Evolutionary conservation across 2,888 invertebrate species (phyloP), one percentile per base, ranked within the genome.

Genomic region (Laspeyria flexula): DNA sequence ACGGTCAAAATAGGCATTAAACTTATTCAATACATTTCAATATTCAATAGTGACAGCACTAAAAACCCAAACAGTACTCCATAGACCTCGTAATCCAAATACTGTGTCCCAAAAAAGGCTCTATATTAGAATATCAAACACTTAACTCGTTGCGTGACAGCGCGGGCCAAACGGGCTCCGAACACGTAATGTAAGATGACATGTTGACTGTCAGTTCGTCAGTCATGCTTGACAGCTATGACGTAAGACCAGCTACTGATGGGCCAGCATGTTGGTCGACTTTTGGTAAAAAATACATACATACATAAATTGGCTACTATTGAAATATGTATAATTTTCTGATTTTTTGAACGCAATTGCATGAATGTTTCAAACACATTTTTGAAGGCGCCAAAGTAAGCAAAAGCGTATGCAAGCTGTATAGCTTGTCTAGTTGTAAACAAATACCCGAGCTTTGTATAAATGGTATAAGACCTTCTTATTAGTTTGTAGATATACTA

Each of bases 161-260:
- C 4, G 21, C 31, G 15, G 7, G 27, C 10, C 30, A 33, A 46
- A 56, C 34, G 11, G 43, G 31, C 10, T 18, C 25, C 34, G 39
- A 43, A 46, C 63, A 46, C 39, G 43, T 49, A 30, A 52, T 43
- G 11, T 39, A 11, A 45, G 18, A 43, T 49, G 58, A 48, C 50
- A 16, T 35, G 27, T 12, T 9, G 4, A 18, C 31, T 33, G 48
- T 40, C 52, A 43, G 43, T 53, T 33, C 33, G 29, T 43, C 49
- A 48, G 16, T 38, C 37, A 23, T 23, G 15, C 13, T 12, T 6
- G 46, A 27, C 16, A 40, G 31, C 45, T 45, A 40, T 34, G 39
- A 27, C 16, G 29, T 31, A 45, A 45, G 18, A n/a, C 12, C 16
- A 33, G 2, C 15, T 16, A 33, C 9, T 12, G 16, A 18, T 16